Conservation (phyloP, 2,888 invertebrate species). For the Megalurothrips usitatus region DNA sequence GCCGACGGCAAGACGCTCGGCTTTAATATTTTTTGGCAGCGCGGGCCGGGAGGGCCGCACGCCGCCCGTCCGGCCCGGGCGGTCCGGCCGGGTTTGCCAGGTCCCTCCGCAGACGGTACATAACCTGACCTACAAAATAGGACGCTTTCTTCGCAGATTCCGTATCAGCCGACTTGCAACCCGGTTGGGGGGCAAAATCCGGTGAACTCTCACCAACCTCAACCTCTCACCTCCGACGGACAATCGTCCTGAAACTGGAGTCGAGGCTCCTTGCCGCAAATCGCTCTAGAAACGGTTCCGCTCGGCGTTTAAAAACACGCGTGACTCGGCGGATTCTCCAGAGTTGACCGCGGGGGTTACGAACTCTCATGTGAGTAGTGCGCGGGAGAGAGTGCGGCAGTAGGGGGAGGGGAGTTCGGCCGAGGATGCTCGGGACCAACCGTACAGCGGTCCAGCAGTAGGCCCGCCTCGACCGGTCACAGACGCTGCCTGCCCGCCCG, state of each 20-base stretch:
- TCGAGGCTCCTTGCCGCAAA: not conserved
- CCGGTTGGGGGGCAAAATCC: too few species aligned
- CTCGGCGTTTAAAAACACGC: not conserved
- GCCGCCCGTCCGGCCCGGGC: too few species aligned
- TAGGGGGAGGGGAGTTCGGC: not conserved
- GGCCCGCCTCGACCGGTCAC: not conserved
- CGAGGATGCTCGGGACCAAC: not conserved
- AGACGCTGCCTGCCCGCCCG: not conserved
- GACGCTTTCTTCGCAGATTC: too few species aligned
- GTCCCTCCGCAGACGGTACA: too few species aligned
- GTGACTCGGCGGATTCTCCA: not conserved
- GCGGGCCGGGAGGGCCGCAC: too few species aligned
- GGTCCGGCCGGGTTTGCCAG: too few species aligned
- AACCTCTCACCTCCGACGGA: too few species aligned
- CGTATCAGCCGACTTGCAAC: too few species aligned
- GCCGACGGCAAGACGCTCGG: too few species aligned
- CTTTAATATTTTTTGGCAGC: too few species aligned
- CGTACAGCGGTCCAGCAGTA: not conserved
- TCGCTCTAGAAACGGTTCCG: not conserved
- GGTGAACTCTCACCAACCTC: too few species aligned
- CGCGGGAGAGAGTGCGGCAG: not conserved
- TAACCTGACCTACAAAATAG: too few species aligned
- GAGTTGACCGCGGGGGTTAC: not conserved
- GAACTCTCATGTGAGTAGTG: not conserved
- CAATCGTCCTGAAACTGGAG: not conserved